These are phyloP conservation scores for Sebastes vulpes DNA, from an alignment of 2,797 vertebrate species.

Conservation along the genomic window DNA sequence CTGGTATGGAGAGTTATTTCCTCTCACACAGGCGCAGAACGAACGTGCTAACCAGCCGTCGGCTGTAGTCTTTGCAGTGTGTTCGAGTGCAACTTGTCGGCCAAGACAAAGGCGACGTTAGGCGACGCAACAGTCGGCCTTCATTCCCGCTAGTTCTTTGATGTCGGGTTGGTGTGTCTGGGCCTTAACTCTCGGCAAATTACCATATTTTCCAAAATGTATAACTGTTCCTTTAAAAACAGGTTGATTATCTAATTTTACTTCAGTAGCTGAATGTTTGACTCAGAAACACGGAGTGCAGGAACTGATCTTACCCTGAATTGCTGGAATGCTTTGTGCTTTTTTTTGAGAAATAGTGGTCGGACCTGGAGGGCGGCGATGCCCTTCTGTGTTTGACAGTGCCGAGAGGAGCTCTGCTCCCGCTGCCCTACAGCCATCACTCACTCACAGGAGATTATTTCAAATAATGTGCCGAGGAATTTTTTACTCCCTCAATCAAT, in stretches of 20 bases:
- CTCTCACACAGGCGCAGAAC: too few species aligned
- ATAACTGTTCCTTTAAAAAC: neutral
- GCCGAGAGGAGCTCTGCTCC: constrained; percentile 33
- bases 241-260: neutral
- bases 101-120: too few species aligned
- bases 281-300: neutral
- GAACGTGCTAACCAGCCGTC: too few species aligned
- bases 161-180: too few species aligned
- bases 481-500: constrained; percentile 64
- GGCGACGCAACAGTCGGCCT: too few species aligned
- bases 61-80: too few species aligned
- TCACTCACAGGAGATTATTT: constrained; percentile 67
- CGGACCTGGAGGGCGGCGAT: constrained; percentile 11
- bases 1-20: too few species aligned
- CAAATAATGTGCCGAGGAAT: constrained; percentile 62
- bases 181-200: neutral
- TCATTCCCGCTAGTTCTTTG: too few species aligned
- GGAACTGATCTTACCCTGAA: neutral
- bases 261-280: neutral
- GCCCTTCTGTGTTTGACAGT: constrained; percentile 24
- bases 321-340: constrained; percentile 16
- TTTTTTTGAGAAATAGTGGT: constrained; percentile 24
- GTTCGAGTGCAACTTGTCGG: too few species aligned
- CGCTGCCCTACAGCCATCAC: constrained; percentile 46
- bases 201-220: neutral